Base-by-base conservation (phyloP, 92 coral and sea anemone genomes). In the Palythoa caribaeorum region DNA sequence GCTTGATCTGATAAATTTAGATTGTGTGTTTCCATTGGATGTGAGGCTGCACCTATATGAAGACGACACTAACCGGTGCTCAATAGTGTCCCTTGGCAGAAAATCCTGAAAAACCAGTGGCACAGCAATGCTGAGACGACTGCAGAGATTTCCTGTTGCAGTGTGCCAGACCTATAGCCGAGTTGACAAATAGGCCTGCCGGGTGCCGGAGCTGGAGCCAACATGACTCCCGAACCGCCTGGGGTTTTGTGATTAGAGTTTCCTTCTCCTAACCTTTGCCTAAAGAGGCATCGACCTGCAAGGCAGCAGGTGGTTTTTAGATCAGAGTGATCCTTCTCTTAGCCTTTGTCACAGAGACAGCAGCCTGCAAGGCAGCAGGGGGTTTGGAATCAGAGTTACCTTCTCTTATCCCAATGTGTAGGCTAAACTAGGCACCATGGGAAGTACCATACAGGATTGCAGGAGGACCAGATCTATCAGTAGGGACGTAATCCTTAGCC, bases 301-400 rank as follows among this genome's bases (percentile, higher is more conserved):
- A 47, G 57, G 60, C 59, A 76, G 60, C 79, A 16, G 57, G 60
- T 50, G 59, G 79, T 76, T 76, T 76, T 76, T 6, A 14, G 7
- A 15, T 76, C 59, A 75, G 79, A 76, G 79, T 76, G 57, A 76
- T 76, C 79, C 79, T 76, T 76, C 79, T 76, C 79, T 48, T 76
- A 76, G 79, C 79, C 79, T 76, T 76, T 76, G 60, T 76, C 79
- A 44, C 55, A 44, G 36, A 17, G 79, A 76, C 60, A 76, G 36
- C 79, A 76, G 79, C 79, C 79, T 76, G 79, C 79, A 76, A 72
- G 51, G 77, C 77, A 72, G 77, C 77, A 14, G 51, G 77, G 13
- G 77, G 77, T 72, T 72, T 72, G 79, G 37, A 76, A 76, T 76
- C 37, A 76, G 79, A 50, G 60, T 76, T 47, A 37, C 63, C 79